A percentile compares a stretch with the other conserved stretches of the same genome.
Evolutionary conservation across 2,797 vertebrate genomes (phyloP).

Genomic region (Vireo griseus): DNA sequence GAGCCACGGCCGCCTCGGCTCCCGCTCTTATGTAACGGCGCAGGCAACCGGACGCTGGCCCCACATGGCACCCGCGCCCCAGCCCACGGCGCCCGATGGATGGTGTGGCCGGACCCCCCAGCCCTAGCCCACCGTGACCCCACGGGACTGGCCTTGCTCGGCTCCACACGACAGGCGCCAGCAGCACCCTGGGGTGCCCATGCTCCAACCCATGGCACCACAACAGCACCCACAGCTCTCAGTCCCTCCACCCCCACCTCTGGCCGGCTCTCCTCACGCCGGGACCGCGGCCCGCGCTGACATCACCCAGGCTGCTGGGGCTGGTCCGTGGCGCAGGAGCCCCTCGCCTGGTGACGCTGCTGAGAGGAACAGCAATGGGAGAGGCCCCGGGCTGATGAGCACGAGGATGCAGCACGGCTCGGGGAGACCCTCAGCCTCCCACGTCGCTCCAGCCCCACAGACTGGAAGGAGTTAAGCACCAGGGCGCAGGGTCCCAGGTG

Average conservation of each 20-base stretch:
- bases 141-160: not conserved
- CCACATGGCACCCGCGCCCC: not conserved
- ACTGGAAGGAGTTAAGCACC: conserved; percentile 13
- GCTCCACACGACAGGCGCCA: accelerated
- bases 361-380: not conserved
- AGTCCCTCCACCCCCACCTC: accelerated
- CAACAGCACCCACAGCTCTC: not conserved
- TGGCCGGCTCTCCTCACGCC: not conserved
- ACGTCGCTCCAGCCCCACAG: not conserved
- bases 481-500: not conserved
- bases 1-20: conserved; percentile 52
- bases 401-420: not conserved
- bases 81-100: accelerated
- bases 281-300: not conserved
- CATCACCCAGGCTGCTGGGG: not conserved
- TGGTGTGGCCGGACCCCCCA: accelerated
- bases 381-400: not conserved
- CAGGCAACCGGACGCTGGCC: conserved; percentile 1
- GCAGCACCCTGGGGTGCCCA: not conserved
- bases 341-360: not conserved
- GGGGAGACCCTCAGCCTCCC: not conserved
- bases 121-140: not conserved
- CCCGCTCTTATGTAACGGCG: conserved; percentile 55
- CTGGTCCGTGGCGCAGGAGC: not conserved
- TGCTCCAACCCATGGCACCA: accelerated